These are phyloP conservation scores for Macrotis lagotis DNA, from an alignment of 2,113 vertebrate species.

Conservation along the genomic window DNA sequence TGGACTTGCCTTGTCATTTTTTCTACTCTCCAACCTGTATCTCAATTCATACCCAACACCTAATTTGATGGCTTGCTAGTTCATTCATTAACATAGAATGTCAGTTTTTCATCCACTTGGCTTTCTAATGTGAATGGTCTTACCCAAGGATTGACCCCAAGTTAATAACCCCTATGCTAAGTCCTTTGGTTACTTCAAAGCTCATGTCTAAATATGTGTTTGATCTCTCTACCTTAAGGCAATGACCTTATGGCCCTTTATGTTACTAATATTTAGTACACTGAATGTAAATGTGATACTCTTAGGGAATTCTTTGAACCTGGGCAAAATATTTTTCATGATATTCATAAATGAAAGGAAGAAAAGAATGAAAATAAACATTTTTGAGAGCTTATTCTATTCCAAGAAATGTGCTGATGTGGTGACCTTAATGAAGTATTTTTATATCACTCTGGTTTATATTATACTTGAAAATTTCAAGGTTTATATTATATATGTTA, in stretches of 20 bases:
- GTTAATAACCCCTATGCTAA: background rate
- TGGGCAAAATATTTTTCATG: background rate
- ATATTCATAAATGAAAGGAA: background rate
- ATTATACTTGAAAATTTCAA: background rate
- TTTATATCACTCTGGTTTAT: background rate
- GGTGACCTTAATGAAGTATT: background rate
- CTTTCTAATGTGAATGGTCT: background rate
- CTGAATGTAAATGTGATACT: background rate
- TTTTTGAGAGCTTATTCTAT: background rate
- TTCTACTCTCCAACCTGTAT: background rate
- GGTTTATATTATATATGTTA: too few species aligned
- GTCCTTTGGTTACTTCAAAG: background rate
- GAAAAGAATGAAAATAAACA: background rate
- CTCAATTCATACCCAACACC: background rate
- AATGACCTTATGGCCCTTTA: background rate
- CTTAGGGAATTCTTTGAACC: background rate
- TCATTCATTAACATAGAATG: background rate
- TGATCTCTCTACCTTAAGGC: background rate
- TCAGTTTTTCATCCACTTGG: background rate
- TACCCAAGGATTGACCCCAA: background rate
- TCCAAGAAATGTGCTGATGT: background rate
- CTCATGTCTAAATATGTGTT: background rate
- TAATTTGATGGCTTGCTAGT: background rate
- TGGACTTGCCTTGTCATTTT: background rate
- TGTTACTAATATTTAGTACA: background rate